These are phyloP conservation scores for Macrophya annulata DNA, from an alignment of 2,888 invertebrate genomes.

Conservation along the genomic window DNA sequence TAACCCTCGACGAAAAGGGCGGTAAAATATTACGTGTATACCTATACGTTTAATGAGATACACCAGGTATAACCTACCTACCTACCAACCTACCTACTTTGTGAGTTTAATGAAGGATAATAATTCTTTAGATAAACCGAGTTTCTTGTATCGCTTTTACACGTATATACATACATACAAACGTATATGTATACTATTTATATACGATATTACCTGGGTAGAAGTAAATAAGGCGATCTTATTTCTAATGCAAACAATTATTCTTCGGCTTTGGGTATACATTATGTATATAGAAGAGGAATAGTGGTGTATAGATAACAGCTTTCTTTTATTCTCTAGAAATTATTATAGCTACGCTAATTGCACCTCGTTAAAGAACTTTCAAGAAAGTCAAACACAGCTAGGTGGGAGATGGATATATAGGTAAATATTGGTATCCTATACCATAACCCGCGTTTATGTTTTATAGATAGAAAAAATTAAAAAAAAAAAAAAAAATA, in stretches of 20 bases:
- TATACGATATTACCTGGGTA: not conserved
- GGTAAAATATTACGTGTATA: not conserved
- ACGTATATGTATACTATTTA: not conserved
- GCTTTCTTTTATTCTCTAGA: not conserved
- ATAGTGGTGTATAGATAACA: not conserved
- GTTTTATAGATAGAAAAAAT: not conserved
- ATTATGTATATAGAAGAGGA: not conserved
- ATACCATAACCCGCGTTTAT: too few relatives aligned
- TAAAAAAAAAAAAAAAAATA: too few relatives aligned
- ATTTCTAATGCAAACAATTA: not conserved
- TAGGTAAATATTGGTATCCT: not conserved
- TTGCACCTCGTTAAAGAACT: not conserved
- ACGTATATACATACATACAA: not conserved
- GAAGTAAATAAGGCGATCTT: not conserved
- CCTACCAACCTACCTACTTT: constrained; percentile 21
- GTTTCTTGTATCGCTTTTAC: not conserved
- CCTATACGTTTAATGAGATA: constrained; percentile 36
- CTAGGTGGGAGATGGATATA: not conserved
- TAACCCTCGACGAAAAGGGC: constrained; percentile 5
- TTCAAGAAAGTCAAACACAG: not conserved
- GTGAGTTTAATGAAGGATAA: constrained; percentile 46
- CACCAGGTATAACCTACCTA: not conserved
- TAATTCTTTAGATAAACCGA: constrained; percentile 31
- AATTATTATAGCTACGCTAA: not conserved
- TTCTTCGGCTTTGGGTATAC: not conserved